Base-by-base conservation (phyloP, 2,797 vertebrate genomes). In the Austrolebias charrua region DNA sequence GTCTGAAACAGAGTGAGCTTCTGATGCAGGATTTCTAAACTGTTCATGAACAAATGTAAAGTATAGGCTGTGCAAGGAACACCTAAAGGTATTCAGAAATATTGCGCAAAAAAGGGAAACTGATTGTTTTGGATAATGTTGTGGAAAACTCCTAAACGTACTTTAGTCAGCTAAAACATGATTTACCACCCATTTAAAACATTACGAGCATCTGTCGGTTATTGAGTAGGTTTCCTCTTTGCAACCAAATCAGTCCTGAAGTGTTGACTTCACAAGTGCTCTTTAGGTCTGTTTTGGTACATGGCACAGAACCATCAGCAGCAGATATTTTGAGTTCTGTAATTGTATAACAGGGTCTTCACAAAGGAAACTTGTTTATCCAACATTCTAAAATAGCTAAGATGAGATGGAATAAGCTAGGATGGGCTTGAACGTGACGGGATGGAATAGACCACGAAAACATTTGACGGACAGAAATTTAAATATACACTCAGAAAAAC, bases 1-100 rank as follows among this genome's bases (percentile, higher is more conserved):
- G 50, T 69, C 59, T 80, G 71, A 85, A 78, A 69, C 67, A 75
- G 48, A 1, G 50, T 56, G 75, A 84, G 80, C 79, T 61, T 79
- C 61, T 71, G 69, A 74, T 76, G 71, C 68, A 73, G 68, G 45
- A 63, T 74, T 78, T 82, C 73, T 80, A 80, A 79, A 61, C 66
- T 74, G 63, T 55, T 48, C 15, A 48, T 82, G 68, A 81, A 81
- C 66, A 15, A 53, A 70, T 43, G 59, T 60, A 42, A 62, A 81
- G 63, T 50, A 75, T 51, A 60, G 52, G 51, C 69, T 62, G 69
- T 66, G 59, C 65, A 52, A 71, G 79, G 59, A 71, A 67, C 61
- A 56, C 71, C 57, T 70, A 42, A 78, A 60, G 60, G 49, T 73
- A 55, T 58, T 63, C 29, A 71, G 38, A 76, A 63, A 79, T 64